phyloP scores from a whole-genome alignment of 2,797 vertebrate genomes.

The Apodemus agrarius region DNA sequence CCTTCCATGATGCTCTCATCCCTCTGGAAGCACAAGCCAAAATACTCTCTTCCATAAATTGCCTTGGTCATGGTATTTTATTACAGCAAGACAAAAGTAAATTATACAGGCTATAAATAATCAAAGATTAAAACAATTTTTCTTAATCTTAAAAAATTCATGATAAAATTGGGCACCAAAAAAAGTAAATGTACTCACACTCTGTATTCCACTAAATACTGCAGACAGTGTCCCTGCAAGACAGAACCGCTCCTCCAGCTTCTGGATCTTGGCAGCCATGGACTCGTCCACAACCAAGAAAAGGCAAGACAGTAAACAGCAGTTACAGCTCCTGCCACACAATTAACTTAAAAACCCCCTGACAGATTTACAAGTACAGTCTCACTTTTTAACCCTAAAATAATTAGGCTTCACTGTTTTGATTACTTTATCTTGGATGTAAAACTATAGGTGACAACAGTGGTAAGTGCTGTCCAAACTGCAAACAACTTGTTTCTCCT shows the following conservation, averaged over 20 bases:
- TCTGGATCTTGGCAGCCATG: conserved; percentile 96
- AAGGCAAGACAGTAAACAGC: conserved; percentile 41
- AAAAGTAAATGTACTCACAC: conserved; percentile 86
- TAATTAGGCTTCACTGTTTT: neutral
- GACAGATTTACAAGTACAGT: conserved; percentile 43
- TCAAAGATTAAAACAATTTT: neutral
- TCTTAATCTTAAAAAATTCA: conserved; percentile 34
- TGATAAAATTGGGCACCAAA: neutral
- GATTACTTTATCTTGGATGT: neutral
- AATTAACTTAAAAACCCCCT: neutral
- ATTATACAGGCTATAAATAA: neutral
- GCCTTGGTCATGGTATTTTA: neutral
- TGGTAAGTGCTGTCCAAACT: conserved; percentile 15
- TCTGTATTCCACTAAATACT: conserved; percentile 96
- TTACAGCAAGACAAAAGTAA: neutral
- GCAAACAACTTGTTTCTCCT: neutral
- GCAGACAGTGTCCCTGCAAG: conserved; percentile 90
- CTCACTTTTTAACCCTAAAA: conserved; percentile 45
- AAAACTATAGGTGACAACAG: neutral
- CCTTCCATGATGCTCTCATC: neutral
- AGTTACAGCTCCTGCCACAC: neutral
- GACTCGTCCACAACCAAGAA: conserved; percentile 91
- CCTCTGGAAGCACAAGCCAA: neutral
- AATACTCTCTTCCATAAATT: neutral
- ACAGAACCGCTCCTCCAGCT: conserved; percentile 96